Conservation (phyloP, 2,113 vertebrate species). For the Sitta europaea region DNA sequence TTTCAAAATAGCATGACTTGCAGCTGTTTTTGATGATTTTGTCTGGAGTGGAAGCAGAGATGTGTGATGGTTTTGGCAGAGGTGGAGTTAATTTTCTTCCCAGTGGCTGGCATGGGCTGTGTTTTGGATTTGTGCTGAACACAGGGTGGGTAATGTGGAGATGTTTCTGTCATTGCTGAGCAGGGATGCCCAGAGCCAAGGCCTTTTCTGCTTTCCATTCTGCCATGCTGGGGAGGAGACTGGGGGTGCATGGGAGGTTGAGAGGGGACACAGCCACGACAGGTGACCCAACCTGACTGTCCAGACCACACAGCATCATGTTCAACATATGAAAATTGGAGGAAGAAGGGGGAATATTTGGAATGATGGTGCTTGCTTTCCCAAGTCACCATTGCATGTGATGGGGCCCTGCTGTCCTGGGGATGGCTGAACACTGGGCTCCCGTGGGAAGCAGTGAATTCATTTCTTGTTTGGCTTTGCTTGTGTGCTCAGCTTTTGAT, state of each 20-base stretch:
- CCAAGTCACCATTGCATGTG: accelerated
- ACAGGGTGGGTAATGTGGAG: not conserved
- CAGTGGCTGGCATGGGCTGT: not conserved
- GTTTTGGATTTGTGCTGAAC: not conserved
- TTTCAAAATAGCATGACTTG: not conserved
- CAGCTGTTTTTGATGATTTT: not conserved
- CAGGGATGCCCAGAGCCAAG: too few species aligned
- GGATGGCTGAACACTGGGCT: not conserved
- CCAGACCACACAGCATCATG: not conserved
- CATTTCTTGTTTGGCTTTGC: not conserved
- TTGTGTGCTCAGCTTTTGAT: not conserved
- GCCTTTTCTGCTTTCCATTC: too few species aligned
- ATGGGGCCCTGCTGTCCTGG: not conserved
- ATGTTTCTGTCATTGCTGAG: not conserved
- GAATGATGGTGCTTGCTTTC: accelerated
- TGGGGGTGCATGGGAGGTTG: too few species aligned
- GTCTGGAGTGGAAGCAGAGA: not conserved
- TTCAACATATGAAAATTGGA: accelerated
- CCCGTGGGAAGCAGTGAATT: not conserved
- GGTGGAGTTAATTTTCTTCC: accelerated
- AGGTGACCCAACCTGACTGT: not conserved
- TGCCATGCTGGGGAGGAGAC: too few species aligned
- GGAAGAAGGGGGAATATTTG: not conserved
- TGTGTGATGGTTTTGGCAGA: not conserved
- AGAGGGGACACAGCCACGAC: not conserved